These are phyloP conservation scores for Rallus crepitans DNA, from an alignment of 2,797 vertebrate species.

Conservation along the genomic window DNA sequence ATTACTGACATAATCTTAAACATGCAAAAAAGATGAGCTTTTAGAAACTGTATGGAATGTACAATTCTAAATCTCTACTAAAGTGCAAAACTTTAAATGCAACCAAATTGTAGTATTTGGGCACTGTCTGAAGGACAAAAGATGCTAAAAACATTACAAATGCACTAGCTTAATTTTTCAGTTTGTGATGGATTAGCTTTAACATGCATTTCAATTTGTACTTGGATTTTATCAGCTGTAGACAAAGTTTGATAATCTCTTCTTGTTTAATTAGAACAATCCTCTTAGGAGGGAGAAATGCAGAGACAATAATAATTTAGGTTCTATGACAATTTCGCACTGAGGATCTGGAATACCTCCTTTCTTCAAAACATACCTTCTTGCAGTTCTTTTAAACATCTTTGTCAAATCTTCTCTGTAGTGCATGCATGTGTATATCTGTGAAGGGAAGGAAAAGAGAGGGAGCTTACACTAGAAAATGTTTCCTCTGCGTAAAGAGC, in stretches of 20 bases:
- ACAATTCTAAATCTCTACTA: neutral
- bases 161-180: constrained; percentile 42
- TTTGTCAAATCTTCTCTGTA: neutral
- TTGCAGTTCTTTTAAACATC: neutral
- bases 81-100: neutral
- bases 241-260: constrained; percentile 79
- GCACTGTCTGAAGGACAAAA: constrained; percentile 50
- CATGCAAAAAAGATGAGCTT: neutral
- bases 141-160: constrained; percentile 44
- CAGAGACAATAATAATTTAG: constrained; percentile 65
- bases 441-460: neutral
- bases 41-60: neutral
- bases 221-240: constrained; percentile 76
- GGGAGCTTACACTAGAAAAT: neutral
- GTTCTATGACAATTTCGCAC: constrained; percentile 47
- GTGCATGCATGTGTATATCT: neutral
- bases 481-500: constrained; percentile 42
- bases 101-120: neutral
- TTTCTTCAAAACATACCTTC: neutral
- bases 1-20: constrained; percentile 26
- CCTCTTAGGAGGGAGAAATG: constrained; percentile 72
- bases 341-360: constrained; percentile 22
- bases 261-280: constrained; percentile 79
- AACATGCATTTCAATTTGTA: constrained; percentile 75
- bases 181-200: constrained; percentile 68